Conservation (phyloP, 2,888 invertebrate genomes). For the Scaptomyza caliginosa region DNA sequence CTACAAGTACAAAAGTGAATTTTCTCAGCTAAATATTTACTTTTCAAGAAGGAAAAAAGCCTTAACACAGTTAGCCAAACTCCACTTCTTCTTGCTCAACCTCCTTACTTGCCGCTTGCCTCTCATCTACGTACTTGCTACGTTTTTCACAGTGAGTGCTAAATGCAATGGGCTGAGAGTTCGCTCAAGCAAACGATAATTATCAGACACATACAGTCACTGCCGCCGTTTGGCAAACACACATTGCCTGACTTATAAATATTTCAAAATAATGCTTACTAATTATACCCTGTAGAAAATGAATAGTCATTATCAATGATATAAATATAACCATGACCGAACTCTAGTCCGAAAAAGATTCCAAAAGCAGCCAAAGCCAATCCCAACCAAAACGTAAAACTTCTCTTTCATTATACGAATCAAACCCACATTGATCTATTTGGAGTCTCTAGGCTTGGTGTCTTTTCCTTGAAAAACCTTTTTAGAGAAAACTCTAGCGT, state of each 20-base stretch:
- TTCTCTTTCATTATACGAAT: no score
- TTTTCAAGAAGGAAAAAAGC: constrained; percentile 32
- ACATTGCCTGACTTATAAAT: constrained; percentile 34
- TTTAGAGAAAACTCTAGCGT: constrained; percentile 9
- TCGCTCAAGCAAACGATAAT: constrained; percentile 65
- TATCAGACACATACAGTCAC: constrained; percentile 56
- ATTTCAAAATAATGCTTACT: constrained; percentile 59
- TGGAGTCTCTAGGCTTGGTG: no score
- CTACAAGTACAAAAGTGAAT: constrained; percentile 46
- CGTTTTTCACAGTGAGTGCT: constrained; percentile 8
- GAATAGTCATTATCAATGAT: no score
- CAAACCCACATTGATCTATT: no score
- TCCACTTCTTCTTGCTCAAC: background rate
- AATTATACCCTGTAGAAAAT: constrained; percentile 34
- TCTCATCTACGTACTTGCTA: background rate
- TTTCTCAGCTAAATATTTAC: constrained; percentile 68
- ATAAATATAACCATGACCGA: no score
- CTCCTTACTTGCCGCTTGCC: background rate
- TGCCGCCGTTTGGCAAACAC: constrained; percentile 5
- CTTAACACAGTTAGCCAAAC: constrained; percentile 46
- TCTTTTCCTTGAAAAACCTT: background rate
- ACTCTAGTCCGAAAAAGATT: no score
- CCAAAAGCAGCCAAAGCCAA: no score
- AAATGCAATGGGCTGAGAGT: constrained; percentile 16
- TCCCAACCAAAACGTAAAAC: background rate